Evolutionary conservation across 2,888 invertebrate species (phyloP), one percentile per base, ranked within the genome.

Genomic region (Dynastes grantii): DNA sequence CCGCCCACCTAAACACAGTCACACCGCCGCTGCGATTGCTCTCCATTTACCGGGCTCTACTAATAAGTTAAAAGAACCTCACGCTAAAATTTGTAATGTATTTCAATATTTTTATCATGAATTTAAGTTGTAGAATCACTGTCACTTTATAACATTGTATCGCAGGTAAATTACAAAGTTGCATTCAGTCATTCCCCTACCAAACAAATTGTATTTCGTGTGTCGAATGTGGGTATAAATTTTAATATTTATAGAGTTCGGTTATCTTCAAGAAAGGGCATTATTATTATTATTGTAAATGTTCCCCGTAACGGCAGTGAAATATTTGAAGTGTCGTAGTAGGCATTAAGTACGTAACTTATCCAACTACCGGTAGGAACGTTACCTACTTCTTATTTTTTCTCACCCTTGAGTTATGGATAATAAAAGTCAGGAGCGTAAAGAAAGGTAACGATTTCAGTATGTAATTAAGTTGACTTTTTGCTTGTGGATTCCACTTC

Each of bases 281-380:
- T 49, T 29, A 13, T 37, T 22, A 58, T 61, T 76, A 58, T 67
- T 65, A 67, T 49, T 40, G 76, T 11, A 49, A n/a, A 53, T 53
- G n/a, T 16, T 16, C 16, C 53, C 68, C 32, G 45, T 77, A 58
- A 49, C 78, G 5, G 64, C 53, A 63, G 58, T 49, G 71, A 75
- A 78, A 73, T 63, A 64, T 73, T 75, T 65, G 61, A 75, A 78
- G 65, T 75, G 78, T 78, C 75, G 53, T 75, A 58, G 49, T 27
- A 55, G 40, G 55, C 51, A 78, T 78, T 78, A 78, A 78, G 22
- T 65, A 65, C 55, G 78, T 78, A 73, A 78, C 78, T 75, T 78
- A 78, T 53, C 67, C 58, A 37, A 71, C 55, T 71, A 55, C 71
- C 13, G 45, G 32, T 8, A 32, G 53, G 51, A 53, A 3, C 32